Percentiles rank a stretch among this genome's conserved stretches.
phyloP scores from a whole-genome alignment of 2,888 invertebrate species.

The Athetis lepigone region DNA sequence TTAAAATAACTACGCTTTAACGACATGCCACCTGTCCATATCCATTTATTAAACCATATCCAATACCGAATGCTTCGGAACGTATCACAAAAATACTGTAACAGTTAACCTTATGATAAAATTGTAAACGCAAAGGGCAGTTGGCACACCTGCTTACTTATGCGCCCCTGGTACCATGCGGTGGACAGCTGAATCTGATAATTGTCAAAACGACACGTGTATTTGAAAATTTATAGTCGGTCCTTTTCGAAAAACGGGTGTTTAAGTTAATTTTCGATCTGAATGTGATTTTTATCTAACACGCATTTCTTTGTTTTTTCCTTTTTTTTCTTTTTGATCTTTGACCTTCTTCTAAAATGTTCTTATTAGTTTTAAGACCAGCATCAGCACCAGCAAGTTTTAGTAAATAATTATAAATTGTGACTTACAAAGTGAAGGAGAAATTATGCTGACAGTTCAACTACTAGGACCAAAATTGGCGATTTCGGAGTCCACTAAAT shows the following conservation, averaged over 20 bases:
- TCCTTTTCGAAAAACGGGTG: neutral
- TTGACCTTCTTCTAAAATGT: too few relatives aligned
- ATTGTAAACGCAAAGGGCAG: constrained; percentile 25
- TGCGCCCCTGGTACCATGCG: constrained; percentile 29
- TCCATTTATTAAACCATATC: neutral
- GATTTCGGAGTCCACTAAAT: too few relatives aligned
- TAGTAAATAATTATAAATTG: too few relatives aligned
- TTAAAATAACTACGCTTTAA: too few relatives aligned
- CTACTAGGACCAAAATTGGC: too few relatives aligned
- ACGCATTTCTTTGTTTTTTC: too few relatives aligned
- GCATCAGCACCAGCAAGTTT: too few relatives aligned
- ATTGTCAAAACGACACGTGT: constrained; percentile 16
- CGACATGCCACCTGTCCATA: neutral
- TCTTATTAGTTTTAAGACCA: too few relatives aligned
- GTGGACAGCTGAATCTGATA: constrained; percentile 37
- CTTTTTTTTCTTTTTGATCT: too few relatives aligned
- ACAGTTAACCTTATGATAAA: constrained; percentile 17
- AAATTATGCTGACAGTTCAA: too few relatives aligned
- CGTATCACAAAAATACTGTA: neutral
- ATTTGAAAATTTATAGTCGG: neutral
- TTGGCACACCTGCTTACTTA: constrained; percentile 36
- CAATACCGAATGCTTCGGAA: neutral
- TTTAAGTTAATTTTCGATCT: constrained; percentile 19
- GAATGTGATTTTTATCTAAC: too few relatives aligned
- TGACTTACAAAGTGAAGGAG: too few relatives aligned